These are phyloP conservation scores for Cynaeus angustus DNA, from an alignment of 2,888 invertebrate species.

Conservation along the genomic window DNA sequence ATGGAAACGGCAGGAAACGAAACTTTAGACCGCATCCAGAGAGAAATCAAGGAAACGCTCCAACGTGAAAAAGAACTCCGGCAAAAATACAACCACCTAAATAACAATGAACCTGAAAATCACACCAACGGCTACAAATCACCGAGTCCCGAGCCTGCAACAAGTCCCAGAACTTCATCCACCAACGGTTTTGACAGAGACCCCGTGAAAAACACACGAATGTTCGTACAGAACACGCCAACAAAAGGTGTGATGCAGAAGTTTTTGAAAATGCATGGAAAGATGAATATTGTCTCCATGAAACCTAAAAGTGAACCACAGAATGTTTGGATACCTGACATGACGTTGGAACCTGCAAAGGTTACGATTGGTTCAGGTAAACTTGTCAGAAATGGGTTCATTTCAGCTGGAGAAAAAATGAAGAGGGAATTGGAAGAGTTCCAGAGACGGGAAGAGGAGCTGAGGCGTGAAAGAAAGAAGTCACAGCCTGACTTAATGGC, in stretches of 20 bases:
- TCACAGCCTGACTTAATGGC: conserved; percentile 78
- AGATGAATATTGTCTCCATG: conserved; percentile 71
- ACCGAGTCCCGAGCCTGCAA: conserved; percentile 42
- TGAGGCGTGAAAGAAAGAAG: conserved; percentile 79
- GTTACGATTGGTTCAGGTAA: conserved; percentile 72
- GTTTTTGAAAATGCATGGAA: conserved; percentile 87
- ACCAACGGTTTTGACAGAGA: conserved; percentile 9
- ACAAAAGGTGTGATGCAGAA: conserved; percentile 88
- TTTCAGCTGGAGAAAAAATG: conserved; percentile 92
- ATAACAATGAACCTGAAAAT: conserved; percentile 37
- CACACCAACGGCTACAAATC: conserved; percentile 47
- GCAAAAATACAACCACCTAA: conserved; percentile 70
- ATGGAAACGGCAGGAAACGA: conserved; percentile 49
- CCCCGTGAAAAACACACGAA: conserved; percentile 64
- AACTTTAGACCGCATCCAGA: conserved; percentile 87
- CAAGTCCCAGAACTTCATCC: not conserved
- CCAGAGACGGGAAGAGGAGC: conserved; percentile 75
- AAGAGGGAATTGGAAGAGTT: conserved; percentile 84
- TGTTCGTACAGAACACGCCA: conserved; percentile 76
- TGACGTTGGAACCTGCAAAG: conserved; percentile 66
- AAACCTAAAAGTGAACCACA: conserved; percentile 55
- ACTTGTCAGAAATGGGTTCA: conserved; percentile 83
- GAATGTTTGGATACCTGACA: conserved; percentile 58
- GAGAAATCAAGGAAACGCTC: conserved; percentile 90
- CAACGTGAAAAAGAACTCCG: conserved; percentile 88